Base-by-base conservation (phyloP, 2,113 vertebrate species). In the Periophthalmus modestus region DNA sequence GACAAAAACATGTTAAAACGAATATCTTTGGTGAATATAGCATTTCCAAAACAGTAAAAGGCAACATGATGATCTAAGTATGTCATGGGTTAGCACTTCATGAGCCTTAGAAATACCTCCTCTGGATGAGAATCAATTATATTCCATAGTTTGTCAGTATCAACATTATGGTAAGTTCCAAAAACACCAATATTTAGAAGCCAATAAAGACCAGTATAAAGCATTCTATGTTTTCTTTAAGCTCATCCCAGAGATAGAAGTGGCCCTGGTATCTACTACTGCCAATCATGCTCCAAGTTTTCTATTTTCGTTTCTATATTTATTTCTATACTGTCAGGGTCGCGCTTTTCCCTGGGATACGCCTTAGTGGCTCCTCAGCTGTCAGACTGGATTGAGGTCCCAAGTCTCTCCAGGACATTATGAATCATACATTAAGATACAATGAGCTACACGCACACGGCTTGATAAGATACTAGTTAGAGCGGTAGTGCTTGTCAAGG, bases 371-470 rank as follows among this genome's bases (percentile, higher is more conserved):
- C 69, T 87, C 63, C 85, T 85, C 66, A 66, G 75, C 88, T 90
- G 89, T 93, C 88, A 90, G 62, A 85, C 85, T 71, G 83, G 86
- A 90, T 89, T 84, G 82, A 82, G 87, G 72, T 83, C 85, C 78
- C 86, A 69, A 78, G 73, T 83, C 80, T 83, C 87, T 79, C 68
- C 15, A 52, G 83, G 88, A 87, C 82, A 79, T 87, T 73, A 85
- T 89, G 80, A 88, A 87, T 87, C 84, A 89, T 88, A 86, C 85
- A 89, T 88, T 81, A 78, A 78, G 77, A 81, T 66, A n/a, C 80
- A 81, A 77, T 58, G 79, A 90, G 83, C 84, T 71, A 74, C 62
- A 65, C 43, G n/a, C 23, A 43, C 74, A 34, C 24, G 66, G 74
- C 79, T 89, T 79, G 85, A 89, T 86, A 87, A 68, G 47, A 84